Percentiles rank a stretch among this genome's conserved stretches.
Conservation (phyloP, 2,888 invertebrate genomes). For the Byasa hedistus region DNA sequence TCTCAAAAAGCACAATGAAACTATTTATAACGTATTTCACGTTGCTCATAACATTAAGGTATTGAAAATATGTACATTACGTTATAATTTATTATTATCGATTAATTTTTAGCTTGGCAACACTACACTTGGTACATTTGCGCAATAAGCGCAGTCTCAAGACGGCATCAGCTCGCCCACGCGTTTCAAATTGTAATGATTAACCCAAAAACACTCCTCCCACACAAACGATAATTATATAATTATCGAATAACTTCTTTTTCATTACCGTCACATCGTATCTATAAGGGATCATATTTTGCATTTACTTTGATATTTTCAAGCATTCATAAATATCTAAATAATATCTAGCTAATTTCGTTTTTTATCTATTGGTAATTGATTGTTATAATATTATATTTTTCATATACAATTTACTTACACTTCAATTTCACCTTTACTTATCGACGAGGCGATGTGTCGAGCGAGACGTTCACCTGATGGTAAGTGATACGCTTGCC, state of each 20-base stretch:
- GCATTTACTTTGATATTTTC: no score
- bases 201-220: constrained; percentile 29
- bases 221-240: constrained; percentile 18
- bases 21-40: no score
- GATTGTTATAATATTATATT: no score
- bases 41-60: no score
- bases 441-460: no score
- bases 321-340: neutral
- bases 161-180: constrained; percentile 57
- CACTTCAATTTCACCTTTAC: no score
- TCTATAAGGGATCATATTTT: constrained; percentile 4
- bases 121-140: constrained; percentile 18
- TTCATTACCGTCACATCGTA: constrained; percentile 2
- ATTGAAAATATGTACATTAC: neutral
- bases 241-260: constrained; percentile 19
- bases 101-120: constrained; percentile 7
- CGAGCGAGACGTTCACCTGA: no score
- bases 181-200: constrained; percentile 40
- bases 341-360: no score
- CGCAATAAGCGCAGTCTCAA: constrained; percentile 30
- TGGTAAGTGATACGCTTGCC: no score
- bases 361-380: no score
- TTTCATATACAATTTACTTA: no score
- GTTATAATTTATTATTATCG: constrained; percentile 6
- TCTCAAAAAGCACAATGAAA: no score